Evolutionary conservation across 2,888 invertebrate species (phyloP).

Genomic region (Sussaba pulchella): DNA sequence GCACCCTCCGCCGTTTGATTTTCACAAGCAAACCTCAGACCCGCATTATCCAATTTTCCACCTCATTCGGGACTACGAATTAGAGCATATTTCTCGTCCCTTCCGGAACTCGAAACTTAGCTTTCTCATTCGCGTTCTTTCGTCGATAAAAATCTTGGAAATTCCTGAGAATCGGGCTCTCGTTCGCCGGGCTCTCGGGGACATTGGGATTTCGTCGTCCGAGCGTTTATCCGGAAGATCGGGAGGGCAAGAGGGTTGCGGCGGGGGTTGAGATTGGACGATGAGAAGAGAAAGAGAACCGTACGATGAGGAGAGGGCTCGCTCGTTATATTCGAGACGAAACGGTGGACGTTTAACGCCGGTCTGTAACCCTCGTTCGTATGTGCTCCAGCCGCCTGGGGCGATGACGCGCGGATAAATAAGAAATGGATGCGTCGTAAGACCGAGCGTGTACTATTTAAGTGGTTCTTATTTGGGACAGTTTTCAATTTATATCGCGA

Average conservation of each 20-base stretch:
- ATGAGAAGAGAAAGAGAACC: slow-evolving; percentile 28
- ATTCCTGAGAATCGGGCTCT: slow-evolving; percentile 46
- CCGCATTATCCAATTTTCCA: no score
- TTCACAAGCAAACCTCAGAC: no score
- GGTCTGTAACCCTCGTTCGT: slow-evolving; percentile 10
- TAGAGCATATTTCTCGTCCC: background rate
- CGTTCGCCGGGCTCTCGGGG: slow-evolving; percentile 7
- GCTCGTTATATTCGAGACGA: slow-evolving; percentile 47
- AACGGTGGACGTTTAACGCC: slow-evolving; percentile 22
- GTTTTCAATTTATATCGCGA: no score
- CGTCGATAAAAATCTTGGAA: slow-evolving; percentile 60
- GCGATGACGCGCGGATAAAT: slow-evolving; percentile 43
- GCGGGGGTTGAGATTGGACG: background rate
- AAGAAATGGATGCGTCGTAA: slow-evolving; percentile 42
- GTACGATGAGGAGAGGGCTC: no score
- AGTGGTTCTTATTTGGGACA: no score
- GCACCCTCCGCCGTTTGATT: no score
- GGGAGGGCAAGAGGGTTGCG: slow-evolving; percentile 7
- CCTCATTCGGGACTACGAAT: background rate
- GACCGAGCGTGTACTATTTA: slow-evolving; percentile 5
- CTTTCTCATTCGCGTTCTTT: slow-evolving; percentile 17
- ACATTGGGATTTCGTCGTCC: slow-evolving; percentile 44
- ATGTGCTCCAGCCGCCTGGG: slow-evolving; percentile 18
- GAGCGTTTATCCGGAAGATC: slow-evolving; percentile 25
- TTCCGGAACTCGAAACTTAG: background rate